Conservation (phyloP, 1,140 invertebrate species). For the Archegozetes longisetosus region DNA sequence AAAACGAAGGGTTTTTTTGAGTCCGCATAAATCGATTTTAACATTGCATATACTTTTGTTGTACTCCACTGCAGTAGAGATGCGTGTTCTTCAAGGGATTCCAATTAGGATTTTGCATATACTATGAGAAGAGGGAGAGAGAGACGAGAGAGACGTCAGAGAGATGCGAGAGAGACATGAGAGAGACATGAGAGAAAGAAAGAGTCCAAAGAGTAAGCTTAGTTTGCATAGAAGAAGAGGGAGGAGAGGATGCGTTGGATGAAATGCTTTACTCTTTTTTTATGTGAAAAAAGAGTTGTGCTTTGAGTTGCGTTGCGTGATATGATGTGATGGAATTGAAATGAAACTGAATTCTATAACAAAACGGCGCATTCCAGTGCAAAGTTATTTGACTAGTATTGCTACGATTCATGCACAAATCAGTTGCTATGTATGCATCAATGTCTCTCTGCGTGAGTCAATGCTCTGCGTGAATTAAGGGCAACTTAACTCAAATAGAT, state of each 20-base stretch:
- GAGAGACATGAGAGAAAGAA: too few species aligned
- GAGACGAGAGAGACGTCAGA: too few species aligned
- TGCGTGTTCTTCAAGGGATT: not conserved
- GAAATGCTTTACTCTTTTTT: not conserved
- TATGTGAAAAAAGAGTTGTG: not conserved
- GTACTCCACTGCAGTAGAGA: too few species aligned
- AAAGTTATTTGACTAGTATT: not conserved
- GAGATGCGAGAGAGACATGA: too few species aligned
- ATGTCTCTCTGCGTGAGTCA: too few species aligned
- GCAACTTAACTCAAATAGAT: too few species aligned
- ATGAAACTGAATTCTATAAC: not conserved
- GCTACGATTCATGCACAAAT: not conserved
- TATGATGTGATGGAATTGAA: not conserved
- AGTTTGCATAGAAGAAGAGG: not conserved
- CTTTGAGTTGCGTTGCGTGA: not conserved
- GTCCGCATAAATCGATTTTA: not conserved
- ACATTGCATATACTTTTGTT: not conserved
- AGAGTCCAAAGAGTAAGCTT: too few species aligned
- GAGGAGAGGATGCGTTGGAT: not conserved
- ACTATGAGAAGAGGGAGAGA: not conserved
- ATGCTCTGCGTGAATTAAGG: too few species aligned
- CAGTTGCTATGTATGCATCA: too few species aligned
- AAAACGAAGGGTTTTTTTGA: not conserved
- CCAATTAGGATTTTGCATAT: not conserved
- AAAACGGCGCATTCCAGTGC: not conserved